Base-by-base conservation (phyloP, 1,140 invertebrate species). In the Drosophila auraria region DNA sequence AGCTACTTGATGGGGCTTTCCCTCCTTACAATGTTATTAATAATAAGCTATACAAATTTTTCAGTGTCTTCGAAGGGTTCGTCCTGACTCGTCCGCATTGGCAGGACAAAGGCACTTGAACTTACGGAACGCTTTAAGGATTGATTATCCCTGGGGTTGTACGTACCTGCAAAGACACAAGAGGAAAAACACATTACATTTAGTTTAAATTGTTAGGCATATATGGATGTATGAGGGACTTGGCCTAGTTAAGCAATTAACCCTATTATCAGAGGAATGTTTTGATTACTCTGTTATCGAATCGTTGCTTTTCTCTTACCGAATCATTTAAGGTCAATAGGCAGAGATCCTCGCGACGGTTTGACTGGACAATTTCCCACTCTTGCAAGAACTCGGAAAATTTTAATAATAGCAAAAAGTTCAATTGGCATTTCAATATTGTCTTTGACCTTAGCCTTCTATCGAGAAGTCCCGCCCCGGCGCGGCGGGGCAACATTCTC, bases 31-130 rank as follows among this genome's bases (percentile, higher is more conserved):
- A 84, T 87, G 87, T 91, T 91, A 91, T 91, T 91, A 91, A 91
- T 91, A 91, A 91, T 91, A 91, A 91, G 87, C 87, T 89, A 91
- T 91, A 91, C 87, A 91, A 91, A 91, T 91, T 91, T 91, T 83
- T 91, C 69, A 87, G 64, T 87, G 87, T 91, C 84, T 78, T 59
- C 57, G 58, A 62, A 54, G 40, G 64, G 20, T 66, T 66, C 63
- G 58, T 51, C 70, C 56, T 63, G 51, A 57, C 75, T 68, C 66
- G 61, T 30, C 33, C 25, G 47, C 20, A 49, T 54, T 54, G 33
- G 54, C 47, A 40, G 40, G 45, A 79, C 65, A 71, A 78, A 59
- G 76, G 45, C 49, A 59, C 78, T 63, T 91, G 71, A 90, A 87
- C 84, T 84, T 81, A 84, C 86, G 44, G 11, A 40, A 40, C 47